A percentile compares a stretch with the other conserved stretches of the same genome.
Evolutionary conservation across 2,797 vertebrate genomes (phyloP).

Genomic region (Danio choprae): DNA sequence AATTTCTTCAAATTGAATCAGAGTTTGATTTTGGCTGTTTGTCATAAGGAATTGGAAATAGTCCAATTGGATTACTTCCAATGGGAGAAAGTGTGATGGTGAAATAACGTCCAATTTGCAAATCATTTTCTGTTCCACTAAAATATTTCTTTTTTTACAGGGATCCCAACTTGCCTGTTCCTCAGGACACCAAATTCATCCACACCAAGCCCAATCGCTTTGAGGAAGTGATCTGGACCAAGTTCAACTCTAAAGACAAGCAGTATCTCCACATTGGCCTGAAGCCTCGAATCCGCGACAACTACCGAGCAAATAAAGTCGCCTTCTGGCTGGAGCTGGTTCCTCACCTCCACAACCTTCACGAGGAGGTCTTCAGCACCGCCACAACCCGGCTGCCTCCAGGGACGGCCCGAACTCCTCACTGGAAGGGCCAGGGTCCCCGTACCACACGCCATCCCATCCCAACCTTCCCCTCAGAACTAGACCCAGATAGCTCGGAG

Average conservation of each 20-base stretch:
- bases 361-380: conserved; percentile 79
- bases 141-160: conserved; percentile 64
- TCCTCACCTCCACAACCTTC: conserved; percentile 90
- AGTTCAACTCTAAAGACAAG: conserved; percentile 95
- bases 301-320: conserved; percentile 95
- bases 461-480: conserved; percentile 80
- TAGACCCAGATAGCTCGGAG: conserved; percentile 75
- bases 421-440: conserved; percentile 67
- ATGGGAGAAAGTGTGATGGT: too few relatives aligned
- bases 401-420: conserved; percentile 70
- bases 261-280: conserved; percentile 94
- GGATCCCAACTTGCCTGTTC: conserved; percentile 92
- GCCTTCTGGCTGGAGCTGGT: conserved; percentile 95
- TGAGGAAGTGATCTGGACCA: conserved; percentile 95
- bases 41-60: neutral
- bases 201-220: conserved; percentile 97
- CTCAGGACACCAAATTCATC: conserved; percentile 96
- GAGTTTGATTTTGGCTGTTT: neutral
- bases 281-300: conserved; percentile 90
- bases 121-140: neutral
- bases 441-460: conserved; percentile 83
- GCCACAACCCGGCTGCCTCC: conserved; percentile 84
- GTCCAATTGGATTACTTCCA: too few relatives aligned
- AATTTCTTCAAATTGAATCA: too few relatives aligned
- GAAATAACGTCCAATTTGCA: neutral